phyloP scores from a whole-genome alignment of 2,888 invertebrate genomes.

The Andrena bicolor region DNA sequence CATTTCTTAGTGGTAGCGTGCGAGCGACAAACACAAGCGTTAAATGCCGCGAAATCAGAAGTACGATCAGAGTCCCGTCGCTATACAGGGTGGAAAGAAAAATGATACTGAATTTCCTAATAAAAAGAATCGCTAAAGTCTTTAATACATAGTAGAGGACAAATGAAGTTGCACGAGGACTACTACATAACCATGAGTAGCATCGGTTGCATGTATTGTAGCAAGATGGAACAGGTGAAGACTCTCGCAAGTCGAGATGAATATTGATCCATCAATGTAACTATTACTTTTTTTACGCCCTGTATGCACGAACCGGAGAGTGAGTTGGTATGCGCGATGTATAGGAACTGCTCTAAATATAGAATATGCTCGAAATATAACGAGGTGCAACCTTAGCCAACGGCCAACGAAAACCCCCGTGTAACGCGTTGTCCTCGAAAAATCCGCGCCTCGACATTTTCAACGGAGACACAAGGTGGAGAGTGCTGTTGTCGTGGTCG shows the following conservation, averaged over 20 bases:
- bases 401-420: constrained; percentile 46
- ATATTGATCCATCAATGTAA: too few species aligned
- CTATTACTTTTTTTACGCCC: too few species aligned
- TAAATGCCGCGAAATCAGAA: constrained; percentile 14
- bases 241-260: too few species aligned
- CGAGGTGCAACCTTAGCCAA: constrained; percentile 79
- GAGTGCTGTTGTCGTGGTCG: constrained; percentile 25
- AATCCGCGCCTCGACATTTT: constrained; percentile 56
- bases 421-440: constrained; percentile 53
- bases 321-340: constrained; percentile 29
- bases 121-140: too few species aligned
- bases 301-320: background rate
- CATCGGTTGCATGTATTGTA: too few species aligned
- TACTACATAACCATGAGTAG: too few species aligned
- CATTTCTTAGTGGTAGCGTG: constrained; percentile 18
- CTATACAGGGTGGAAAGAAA: background rate
- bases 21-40: background rate
- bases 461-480: constrained; percentile 41
- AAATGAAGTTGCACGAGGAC: too few species aligned
- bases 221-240: too few species aligned
- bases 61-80: background rate
- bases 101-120: background rate
- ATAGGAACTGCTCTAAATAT: constrained; percentile 79
- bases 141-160: too few species aligned
- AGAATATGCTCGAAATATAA: constrained; percentile 83